These are phyloP conservation scores for Styela plicata DNA, from an alignment of 23 tunicate genomes.

Conservation along the genomic window DNA sequence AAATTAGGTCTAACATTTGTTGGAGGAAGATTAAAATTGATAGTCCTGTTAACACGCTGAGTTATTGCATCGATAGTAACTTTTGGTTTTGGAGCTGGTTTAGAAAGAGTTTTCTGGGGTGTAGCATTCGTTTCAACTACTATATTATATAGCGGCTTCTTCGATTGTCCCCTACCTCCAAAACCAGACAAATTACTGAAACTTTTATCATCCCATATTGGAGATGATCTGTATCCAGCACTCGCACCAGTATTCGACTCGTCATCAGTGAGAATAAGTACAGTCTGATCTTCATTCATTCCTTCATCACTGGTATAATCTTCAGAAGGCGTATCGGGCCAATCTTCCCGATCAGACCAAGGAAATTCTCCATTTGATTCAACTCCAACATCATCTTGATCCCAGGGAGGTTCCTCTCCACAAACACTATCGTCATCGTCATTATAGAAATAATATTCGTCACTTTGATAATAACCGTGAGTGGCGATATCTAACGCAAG, in stretches of 20 bases:
- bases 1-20: background rate
- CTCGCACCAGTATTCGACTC: background rate
- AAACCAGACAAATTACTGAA: background rate
- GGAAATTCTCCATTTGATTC: background rate
- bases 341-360: slow-evolving; percentile 32
- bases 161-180: slow-evolving; percentile 11
- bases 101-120: background rate
- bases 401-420: slow-evolving; percentile 19
- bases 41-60: slow-evolving; percentile 20
- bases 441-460: slow-evolving; percentile 17
- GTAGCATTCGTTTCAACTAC: slow-evolving; percentile 28
- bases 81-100: background rate
- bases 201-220: background rate
- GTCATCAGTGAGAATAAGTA: background rate
- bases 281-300: slow-evolving; percentile 2
- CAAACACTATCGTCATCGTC: slow-evolving; percentile 29
- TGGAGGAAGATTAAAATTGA: slow-evolving; percentile 10
- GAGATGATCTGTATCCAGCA: background rate
- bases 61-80: slow-evolving; percentile 6
- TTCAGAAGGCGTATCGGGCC: slow-evolving; percentile 31
- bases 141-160: slow-evolving; percentile 23
- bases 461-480: slow-evolving; percentile 23
- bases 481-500: slow-evolving; percentile 13
- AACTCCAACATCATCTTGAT: background rate
- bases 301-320: slow-evolving; percentile 12